Evolutionary conservation across 2,888 invertebrate genomes (phyloP), one percentile per base, ranked within the genome.

Genomic region (Autographa gamma): DNA sequence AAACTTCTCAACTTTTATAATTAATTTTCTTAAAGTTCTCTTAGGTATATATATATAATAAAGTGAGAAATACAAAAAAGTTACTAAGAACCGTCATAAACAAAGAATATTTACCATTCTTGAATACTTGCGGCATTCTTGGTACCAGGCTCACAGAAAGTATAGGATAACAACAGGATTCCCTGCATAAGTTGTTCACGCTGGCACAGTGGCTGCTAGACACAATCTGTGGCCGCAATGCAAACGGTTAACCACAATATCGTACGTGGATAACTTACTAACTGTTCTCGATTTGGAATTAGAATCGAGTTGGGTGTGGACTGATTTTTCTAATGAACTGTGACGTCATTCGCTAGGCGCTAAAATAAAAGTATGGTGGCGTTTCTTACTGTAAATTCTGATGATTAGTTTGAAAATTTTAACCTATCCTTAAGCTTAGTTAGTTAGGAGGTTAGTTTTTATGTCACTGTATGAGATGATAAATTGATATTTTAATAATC

Each of bases 221-320:
- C 85, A 86, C 87, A 85, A 84, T 85, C 82, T 86, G 85, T 73
- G 74, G 79, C 76, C 73, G 83, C 80, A 79, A 79, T 86, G 88
- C 89, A 89, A 89, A 88, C 84, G 82, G 81, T 86, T 85, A 87
- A 84, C 86, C 86, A 79, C 86, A 85, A 84, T 80, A 83, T 76
- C 71, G 74, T 74, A 76, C 80, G 70, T 76, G 76, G 43, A 61
- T 52, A 16, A 72, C 16, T 72, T 85, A 87, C 85, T 69, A 76
- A 31, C 34, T 31, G 73, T 73, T 68, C 71, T 81, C 83, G 78
- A 63, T 63, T 9, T 8, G 14, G 66, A 69, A 56, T 73, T 73
- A 63, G 67, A 63, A 8, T 56, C 13, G 32, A 18, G 16, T 56
- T n/a, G 6, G n/a, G 7, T 1, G 18, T 2, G 19, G 25, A 25